Evolutionary conservation across 2,797 vertebrate genomes (phyloP), one percentile per base, ranked within the genome.

Genomic region (Pangasius krempfi): DNA sequence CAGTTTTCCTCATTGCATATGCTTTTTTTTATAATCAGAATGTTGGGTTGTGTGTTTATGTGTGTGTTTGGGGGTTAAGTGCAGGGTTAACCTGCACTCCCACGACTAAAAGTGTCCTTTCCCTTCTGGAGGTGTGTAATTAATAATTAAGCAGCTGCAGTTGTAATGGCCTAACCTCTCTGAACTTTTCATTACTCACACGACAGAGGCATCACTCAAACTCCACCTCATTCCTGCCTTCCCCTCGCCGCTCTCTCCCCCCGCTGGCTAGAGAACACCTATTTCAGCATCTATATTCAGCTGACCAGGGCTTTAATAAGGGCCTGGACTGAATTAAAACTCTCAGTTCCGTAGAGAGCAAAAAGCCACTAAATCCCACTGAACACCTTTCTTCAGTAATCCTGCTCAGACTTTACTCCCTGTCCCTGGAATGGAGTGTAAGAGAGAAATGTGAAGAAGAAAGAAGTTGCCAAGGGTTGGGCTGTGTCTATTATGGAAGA

Each of bases 121-220:
- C 96, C 96, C 97, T 97, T 97, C 94, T 97, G 95, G 96, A 97
- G 96, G 96, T 98, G 96, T 97, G 97, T 98, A 98, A 99, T 98
- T 98, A 98, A 98, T 98, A 98, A 98, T 97, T 97, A 97, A 97
- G 97, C 95, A 95, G 95, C 93, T 97, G 95, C 95, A 89, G 89
- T 97, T 97, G 97, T 97, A 98, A 97, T 97, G 96, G 97, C 96
- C 97, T 98, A 97, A 98, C 97, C 98, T 97, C 92, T 88, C 91
- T 98, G 97, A 98, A 97, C 97, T 95, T 93, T 96, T 98, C 97
- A 97, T 98, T 98, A 98, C 96, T 98, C 97, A 97, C 96, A 93
- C 95, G 95, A 97, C 96, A 96, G 95, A 96, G 94, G 96, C 97
- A 97, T 98, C 97, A 97, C 96, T 99, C 98, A 98, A 96, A 97